phyloP scores from a whole-genome alignment of 2,113 vertebrate species.

The Ophiodon elongatus region DNA sequence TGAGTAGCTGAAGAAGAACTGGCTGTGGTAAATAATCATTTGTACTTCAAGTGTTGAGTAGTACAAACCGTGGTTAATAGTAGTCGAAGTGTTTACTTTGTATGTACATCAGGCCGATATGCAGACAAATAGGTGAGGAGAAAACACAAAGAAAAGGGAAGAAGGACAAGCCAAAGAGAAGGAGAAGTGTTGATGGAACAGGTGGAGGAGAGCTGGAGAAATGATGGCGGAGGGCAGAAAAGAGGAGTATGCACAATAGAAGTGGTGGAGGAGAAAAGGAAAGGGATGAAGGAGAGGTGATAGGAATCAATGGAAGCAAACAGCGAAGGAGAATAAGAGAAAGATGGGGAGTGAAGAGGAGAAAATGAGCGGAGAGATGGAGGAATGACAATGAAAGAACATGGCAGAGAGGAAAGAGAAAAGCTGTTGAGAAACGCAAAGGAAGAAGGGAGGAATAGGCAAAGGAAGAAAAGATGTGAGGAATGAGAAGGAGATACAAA shows the following conservation, averaged over 20 bases:
- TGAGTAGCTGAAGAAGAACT: background rate
- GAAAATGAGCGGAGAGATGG: background rate
- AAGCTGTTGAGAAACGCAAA: background rate
- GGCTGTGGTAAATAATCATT: slow-evolving; percentile 5
- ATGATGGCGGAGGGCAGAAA: background rate
- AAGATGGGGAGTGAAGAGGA: background rate
- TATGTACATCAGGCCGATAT: background rate
- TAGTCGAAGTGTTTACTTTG: background rate
- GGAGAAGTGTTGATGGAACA: background rate
- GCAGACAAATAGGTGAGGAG: background rate
- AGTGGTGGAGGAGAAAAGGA: background rate
- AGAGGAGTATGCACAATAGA: background rate
- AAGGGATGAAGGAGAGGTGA: no score
- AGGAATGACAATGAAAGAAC: background rate
- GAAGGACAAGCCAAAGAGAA: slow-evolving; percentile 1
- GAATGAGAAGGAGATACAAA: background rate
- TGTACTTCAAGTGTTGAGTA: background rate
- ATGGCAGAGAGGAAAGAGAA: background rate
- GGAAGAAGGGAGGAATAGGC: background rate
- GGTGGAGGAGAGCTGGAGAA: background rate
- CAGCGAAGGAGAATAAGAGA: background rate
- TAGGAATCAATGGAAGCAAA: background rate
- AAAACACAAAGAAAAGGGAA: background rate
- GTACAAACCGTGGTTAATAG: background rate
- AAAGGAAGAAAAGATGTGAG: background rate